A percentile compares a stretch with the other conserved stretches of the same genome.
phyloP scores from a whole-genome alignment of 1,140 invertebrate genomes.

The Drosophila paulistorum region DNA sequence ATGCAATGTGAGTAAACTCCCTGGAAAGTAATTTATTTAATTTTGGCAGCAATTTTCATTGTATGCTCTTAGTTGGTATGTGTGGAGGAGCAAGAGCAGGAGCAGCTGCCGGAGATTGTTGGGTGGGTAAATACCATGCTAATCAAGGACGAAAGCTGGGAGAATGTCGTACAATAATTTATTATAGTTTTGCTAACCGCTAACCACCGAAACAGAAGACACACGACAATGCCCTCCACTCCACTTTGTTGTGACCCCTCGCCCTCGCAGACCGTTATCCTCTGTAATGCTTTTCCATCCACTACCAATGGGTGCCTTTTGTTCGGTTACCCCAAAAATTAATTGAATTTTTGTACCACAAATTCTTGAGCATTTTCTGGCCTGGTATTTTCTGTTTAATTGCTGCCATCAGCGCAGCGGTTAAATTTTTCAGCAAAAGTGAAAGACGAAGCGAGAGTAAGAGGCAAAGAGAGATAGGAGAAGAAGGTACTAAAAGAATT shows the following conservation, averaged over 20 bases:
- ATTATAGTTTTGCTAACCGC: slow-evolving; percentile 75
- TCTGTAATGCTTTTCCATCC: no score
- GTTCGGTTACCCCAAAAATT: slow-evolving; percentile 58
- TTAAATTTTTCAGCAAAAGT: slow-evolving; percentile 60
- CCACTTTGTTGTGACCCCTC: neutral
- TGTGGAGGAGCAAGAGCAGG: neutral
- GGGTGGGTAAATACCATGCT: slow-evolving; percentile 50
- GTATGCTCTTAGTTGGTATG: neutral
- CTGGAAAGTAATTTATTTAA: slow-evolving; percentile 65
- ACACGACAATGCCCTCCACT: slow-evolving; percentile 47
- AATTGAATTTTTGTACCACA: slow-evolving; percentile 81
- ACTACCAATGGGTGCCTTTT: slow-evolving; percentile 19
- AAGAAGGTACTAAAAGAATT: slow-evolving; percentile 14
- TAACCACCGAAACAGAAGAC: slow-evolving; percentile 56
- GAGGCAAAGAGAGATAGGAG: slow-evolving; percentile 10
- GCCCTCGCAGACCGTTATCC: neutral
- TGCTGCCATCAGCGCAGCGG: slow-evolving; percentile 73
- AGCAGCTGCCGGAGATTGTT: neutral
- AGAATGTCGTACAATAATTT: slow-evolving; percentile 76
- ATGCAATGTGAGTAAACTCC: slow-evolving; percentile 19
- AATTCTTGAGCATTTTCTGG: slow-evolving; percentile 74
- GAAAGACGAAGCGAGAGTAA: neutral
- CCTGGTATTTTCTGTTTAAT: slow-evolving; percentile 74
- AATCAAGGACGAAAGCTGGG: slow-evolving; percentile 57
- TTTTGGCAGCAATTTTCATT: slow-evolving; percentile 48